phyloP scores from a whole-genome alignment of 2,888 invertebrate genomes.

The Nomada fucata region DNA sequence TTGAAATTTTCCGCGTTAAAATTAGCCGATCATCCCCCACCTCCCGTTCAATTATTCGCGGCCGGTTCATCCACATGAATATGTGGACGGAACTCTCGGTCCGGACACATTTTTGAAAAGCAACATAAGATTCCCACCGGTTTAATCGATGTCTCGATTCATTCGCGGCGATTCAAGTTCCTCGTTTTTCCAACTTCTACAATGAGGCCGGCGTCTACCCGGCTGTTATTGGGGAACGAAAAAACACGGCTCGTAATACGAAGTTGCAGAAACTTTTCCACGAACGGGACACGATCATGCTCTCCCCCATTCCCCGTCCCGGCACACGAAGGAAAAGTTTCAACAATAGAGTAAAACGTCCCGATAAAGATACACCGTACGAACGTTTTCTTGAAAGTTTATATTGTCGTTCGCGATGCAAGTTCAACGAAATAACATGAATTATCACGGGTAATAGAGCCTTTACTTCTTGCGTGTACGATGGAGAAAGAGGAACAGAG shows the following conservation, averaged over 20 bases:
- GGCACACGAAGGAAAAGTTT: slow-evolving; percentile 8
- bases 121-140: neutral
- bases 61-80: neutral
- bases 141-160: neutral
- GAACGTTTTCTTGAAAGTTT: slow-evolving; percentile 20
- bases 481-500: neutral
- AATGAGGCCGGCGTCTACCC: neutral
- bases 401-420: neutral
- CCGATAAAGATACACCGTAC: slow-evolving; percentile 23
- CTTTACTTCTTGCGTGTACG: neutral
- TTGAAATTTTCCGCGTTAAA: slow-evolving; percentile 17
- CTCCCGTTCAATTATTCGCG: slow-evolving; percentile 16
- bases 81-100: neutral
- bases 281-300: neutral
- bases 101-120: neutral
- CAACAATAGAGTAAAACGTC: slow-evolving; percentile 32
- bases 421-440: slow-evolving; percentile 18
- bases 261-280: slow-evolving; percentile 35
- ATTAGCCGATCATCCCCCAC: slow-evolving; percentile 8
- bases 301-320: neutral
- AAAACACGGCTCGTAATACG: slow-evolving; percentile 9
- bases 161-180: neutral
- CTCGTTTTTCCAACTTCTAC: slow-evolving; percentile 3
- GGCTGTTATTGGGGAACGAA: slow-evolving; percentile 22
- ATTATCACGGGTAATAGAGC: slow-evolving; percentile 10